Evolutionary conservation across 2,113 vertebrate species (phyloP).

Genomic region (Pelvicachromis taeniatus): DNA sequence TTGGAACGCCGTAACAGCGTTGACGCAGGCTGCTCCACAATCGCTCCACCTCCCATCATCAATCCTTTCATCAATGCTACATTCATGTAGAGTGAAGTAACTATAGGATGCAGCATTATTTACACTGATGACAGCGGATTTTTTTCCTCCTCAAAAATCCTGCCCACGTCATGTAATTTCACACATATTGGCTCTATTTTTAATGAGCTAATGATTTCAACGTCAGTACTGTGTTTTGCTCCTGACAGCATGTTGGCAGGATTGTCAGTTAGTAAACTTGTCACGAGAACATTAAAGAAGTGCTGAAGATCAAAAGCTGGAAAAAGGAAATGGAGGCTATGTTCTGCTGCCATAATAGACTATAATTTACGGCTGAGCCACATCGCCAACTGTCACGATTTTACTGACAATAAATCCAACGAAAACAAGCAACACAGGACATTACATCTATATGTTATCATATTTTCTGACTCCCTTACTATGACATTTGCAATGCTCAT

Average conservation of each 20-base stretch:
- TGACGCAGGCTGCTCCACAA: not conserved
- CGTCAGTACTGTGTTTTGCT: slow-evolving; percentile 31
- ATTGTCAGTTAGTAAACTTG: slow-evolving; percentile 13
- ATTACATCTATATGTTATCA: not conserved
- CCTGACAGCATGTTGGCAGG: slow-evolving; percentile 25
- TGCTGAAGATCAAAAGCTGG: slow-evolving; percentile 1
- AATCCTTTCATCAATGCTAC: slow-evolving; percentile 1
- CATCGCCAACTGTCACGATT: not conserved
- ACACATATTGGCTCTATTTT: not conserved
- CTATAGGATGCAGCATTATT: not conserved
- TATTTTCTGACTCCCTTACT: not conserved
- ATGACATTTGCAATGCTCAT: not conserved
- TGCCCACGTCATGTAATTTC: slow-evolving; percentile 6
- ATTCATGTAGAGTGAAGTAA: slow-evolving; percentile 9
- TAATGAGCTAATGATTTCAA: slow-evolving; percentile 20
- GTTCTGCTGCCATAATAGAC: not conserved
- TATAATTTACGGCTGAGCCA: not conserved
- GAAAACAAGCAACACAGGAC: not conserved
- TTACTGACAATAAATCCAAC: not conserved
- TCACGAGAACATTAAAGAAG: slow-evolving; percentile 17
- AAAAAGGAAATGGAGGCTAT: slow-evolving; percentile 7
- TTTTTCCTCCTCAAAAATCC: not conserved
- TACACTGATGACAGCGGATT: not conserved
- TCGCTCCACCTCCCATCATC: not conserved
- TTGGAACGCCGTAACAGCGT: slow-evolving; percentile 24